Conservation (phyloP, 2,888 invertebrate species). For the Zelleria hepariella region DNA sequence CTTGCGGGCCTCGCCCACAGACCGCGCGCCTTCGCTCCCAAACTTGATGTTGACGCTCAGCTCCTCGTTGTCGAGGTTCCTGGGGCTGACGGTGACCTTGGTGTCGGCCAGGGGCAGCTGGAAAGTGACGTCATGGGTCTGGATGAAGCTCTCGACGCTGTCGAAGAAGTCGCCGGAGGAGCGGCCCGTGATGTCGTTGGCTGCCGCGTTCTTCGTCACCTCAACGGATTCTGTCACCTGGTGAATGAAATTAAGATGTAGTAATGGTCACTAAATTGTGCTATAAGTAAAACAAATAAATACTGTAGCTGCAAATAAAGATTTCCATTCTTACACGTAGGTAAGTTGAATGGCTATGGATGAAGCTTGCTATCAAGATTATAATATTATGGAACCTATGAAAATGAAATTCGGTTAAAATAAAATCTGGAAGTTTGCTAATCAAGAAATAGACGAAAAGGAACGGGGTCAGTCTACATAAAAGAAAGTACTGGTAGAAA, state of each 20-base stretch:
- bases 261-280: too few relatives aligned
- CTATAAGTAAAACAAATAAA: too few relatives aligned
- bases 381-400: neutral
- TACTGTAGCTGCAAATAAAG: too few relatives aligned
- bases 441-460: neutral
- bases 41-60: slow-evolving; percentile 81
- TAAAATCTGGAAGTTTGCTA: slow-evolving; percentile 1
- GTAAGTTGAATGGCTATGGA: too few relatives aligned
- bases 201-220: slow-evolving; percentile 79
- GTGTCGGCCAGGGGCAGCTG: slow-evolving; percentile 80
- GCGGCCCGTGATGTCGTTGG: slow-evolving; percentile 73
- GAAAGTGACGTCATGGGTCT: slow-evolving; percentile 85
- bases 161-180: slow-evolving; percentile 76
- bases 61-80: slow-evolving; percentile 83
- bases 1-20: slow-evolving; percentile 76
- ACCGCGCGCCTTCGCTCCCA: slow-evolving; percentile 57
- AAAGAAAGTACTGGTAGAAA: neutral
- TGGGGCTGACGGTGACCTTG: slow-evolving; percentile 82
- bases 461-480: neutral
- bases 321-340: too few relatives aligned
- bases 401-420: neutral
- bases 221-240: slow-evolving; percentile 83
- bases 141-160: slow-evolving; percentile 78
- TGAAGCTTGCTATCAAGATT: too few relatives aligned
- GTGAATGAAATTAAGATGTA: too few relatives aligned